phyloP scores from a whole-genome alignment of 1,140 invertebrate genomes.

The Eumeta japonica region DNA sequence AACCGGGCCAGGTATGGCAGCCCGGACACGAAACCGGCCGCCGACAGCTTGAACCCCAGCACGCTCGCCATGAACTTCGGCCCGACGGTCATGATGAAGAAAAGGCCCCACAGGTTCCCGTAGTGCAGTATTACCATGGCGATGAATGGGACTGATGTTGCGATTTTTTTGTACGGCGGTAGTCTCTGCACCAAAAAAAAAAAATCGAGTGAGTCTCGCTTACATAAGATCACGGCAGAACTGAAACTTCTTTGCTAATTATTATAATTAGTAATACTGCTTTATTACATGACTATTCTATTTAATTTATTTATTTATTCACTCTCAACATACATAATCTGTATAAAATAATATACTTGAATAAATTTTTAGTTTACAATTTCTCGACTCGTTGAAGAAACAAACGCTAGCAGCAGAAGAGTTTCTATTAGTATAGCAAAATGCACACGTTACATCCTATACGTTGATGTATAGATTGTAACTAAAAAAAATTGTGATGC shows the following conservation, averaged over 20 bases:
- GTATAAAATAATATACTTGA: no score
- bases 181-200: slow-evolving; percentile 41
- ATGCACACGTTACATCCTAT: no score
- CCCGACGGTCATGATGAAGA: slow-evolving; percentile 80
- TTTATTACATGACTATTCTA: no score
- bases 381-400: no score
- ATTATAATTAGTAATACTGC: neutral
- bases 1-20: slow-evolving; percentile 68
- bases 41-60: slow-evolving; percentile 78
- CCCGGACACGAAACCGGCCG: slow-evolving; percentile 69
- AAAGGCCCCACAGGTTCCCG: slow-evolving; percentile 77
- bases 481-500: no score
- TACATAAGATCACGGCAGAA: no score
- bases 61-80: slow-evolving; percentile 84
- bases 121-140: slow-evolving; percentile 68
- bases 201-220: slow-evolving; percentile 1
- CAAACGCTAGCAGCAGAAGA: no score
- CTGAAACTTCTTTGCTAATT: no score
- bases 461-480: no score
- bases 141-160: slow-evolving; percentile 68
- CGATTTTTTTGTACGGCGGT: slow-evolving; percentile 61
- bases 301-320: no score
- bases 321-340: slow-evolving; percentile 2
- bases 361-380: no score
- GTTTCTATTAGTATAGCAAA: no score